Evolutionary conservation across 2,797 vertebrate species (phyloP).

Genomic region (Periophthalmus magnuspinnatus): DNA sequence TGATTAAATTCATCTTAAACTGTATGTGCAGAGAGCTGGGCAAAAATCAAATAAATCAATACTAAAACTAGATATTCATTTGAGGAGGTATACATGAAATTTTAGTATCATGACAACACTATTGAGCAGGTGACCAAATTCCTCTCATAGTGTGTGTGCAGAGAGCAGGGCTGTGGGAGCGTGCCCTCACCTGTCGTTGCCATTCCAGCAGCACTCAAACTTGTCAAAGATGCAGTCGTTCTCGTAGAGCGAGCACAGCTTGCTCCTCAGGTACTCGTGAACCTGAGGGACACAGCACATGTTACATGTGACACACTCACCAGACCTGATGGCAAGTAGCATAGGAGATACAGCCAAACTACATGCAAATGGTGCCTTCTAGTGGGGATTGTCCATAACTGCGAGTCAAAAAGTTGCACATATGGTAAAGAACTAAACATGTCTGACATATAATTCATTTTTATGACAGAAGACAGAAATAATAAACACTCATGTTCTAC

Average conservation of each 20-base stretch:
- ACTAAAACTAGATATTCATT: no score
- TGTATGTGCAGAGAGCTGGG: no score
- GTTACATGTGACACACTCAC: not conserved
- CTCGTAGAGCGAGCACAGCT: constrained; percentile 97
- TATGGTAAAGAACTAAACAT: no score
- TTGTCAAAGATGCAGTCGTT: constrained; percentile 99
- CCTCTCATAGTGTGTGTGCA: not conserved
- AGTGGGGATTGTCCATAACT: constrained; percentile 35
- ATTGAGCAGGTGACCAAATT: not conserved
- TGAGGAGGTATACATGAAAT: no score
- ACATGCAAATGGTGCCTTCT: not conserved
- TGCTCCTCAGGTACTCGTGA: constrained; percentile 98
- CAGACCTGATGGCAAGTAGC: not conserved
- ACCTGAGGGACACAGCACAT: constrained; percentile 73
- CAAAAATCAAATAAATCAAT: no score
- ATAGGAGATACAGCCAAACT: not conserved
- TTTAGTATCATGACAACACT: no score
- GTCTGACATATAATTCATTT: no score
- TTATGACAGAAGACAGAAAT: no score
- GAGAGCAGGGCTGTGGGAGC: not conserved
- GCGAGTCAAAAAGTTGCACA: not conserved
- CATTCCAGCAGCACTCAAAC: constrained; percentile 99
- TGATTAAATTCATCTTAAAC: no score
- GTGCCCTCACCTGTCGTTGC: constrained; percentile 86
- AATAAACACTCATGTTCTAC: no score